phyloP scores from a whole-genome alignment of 2,888 invertebrate genomes.

The Lottia gigantea region DNA sequence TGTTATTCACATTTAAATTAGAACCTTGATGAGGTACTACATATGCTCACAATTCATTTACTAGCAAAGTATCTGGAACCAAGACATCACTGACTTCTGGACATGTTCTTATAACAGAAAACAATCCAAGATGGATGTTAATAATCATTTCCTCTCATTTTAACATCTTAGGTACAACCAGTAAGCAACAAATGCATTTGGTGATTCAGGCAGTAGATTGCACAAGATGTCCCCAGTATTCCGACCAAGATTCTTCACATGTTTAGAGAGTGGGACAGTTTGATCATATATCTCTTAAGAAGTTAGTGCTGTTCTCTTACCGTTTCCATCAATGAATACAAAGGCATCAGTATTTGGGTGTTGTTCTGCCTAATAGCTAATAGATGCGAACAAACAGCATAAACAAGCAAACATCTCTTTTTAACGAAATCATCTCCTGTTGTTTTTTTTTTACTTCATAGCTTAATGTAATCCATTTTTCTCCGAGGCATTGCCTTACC shows the following conservation, averaged over 20 bases:
- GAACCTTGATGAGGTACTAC: neutral
- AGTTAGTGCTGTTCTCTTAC: neutral
- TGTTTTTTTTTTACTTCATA: no score
- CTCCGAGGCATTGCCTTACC: no score
- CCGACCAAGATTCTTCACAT: neutral
- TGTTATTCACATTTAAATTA: neutral
- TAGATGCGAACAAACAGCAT: no score
- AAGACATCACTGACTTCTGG: conserved; percentile 3
- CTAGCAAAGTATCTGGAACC: neutral
- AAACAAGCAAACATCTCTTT: no score
- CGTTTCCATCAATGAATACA: conserved; percentile 3
- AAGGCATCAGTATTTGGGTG: conserved; percentile 9
- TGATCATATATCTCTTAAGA: conserved; percentile 6
- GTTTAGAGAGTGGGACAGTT: neutral
- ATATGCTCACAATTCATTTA: conserved; percentile 4
- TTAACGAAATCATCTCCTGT: no score
- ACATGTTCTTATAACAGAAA: conserved; percentile 12
- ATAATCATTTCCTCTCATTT: conserved; percentile 18
- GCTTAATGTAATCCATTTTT: no score
- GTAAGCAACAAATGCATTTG: conserved; percentile 6
- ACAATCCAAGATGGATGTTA: conserved; percentile 24
- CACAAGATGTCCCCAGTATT: conserved; percentile 12
- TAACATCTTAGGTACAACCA: conserved; percentile 17
- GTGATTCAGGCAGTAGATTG: conserved; percentile 12
- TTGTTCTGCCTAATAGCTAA: neutral